A percentile compares a stretch with the other conserved stretches of the same genome.
Evolutionary conservation across 2,888 invertebrate species (phyloP).

Genomic region (Lepeophtheirus nordmannii): DNA sequence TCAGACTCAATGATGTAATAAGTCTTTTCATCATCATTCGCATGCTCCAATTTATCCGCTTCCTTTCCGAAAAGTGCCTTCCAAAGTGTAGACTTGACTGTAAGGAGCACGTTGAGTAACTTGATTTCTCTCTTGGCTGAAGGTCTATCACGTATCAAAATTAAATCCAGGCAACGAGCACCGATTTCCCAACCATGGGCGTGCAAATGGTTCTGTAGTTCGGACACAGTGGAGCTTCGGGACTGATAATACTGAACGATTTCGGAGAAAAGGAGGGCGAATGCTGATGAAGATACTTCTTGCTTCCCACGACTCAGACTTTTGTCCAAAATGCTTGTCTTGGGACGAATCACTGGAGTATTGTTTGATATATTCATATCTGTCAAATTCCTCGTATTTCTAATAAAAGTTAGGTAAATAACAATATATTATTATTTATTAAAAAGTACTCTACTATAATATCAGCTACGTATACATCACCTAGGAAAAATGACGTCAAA

Average conservation of each 20-base stretch:
- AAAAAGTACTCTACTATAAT: too few relatives aligned
- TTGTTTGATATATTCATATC: too few relatives aligned
- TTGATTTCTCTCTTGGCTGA: constrained; percentile 89
- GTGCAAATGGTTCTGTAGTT: constrained; percentile 38
- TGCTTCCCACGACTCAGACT: constrained; percentile 71
- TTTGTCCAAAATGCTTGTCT: constrained; percentile 70
- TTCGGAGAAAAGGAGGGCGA: constrained; percentile 90
- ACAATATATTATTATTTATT: too few relatives aligned
- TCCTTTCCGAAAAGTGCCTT: constrained; percentile 94
- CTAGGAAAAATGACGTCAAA: too few relatives aligned
- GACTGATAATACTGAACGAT: constrained; percentile 90
- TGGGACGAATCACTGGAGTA: constrained; percentile 38
- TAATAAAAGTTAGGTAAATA: too few relatives aligned
- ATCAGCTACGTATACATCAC: too few relatives aligned
- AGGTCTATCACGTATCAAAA: constrained; percentile 71
- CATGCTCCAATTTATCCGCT: constrained; percentile 94
- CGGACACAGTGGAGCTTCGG: constrained; percentile 40
- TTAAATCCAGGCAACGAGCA: constrained; percentile 72
- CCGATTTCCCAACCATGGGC: constrained; percentile 47
- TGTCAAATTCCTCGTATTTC: too few relatives aligned
- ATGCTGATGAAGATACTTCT: constrained; percentile 78
- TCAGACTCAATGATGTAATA: constrained; percentile 98
- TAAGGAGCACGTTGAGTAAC: constrained; percentile 78
- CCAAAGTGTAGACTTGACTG: constrained; percentile 92
- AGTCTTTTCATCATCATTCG: constrained; percentile 92